phyloP scores from a whole-genome alignment of 2,888 invertebrate genomes.

The Pelosia muscerda region DNA sequence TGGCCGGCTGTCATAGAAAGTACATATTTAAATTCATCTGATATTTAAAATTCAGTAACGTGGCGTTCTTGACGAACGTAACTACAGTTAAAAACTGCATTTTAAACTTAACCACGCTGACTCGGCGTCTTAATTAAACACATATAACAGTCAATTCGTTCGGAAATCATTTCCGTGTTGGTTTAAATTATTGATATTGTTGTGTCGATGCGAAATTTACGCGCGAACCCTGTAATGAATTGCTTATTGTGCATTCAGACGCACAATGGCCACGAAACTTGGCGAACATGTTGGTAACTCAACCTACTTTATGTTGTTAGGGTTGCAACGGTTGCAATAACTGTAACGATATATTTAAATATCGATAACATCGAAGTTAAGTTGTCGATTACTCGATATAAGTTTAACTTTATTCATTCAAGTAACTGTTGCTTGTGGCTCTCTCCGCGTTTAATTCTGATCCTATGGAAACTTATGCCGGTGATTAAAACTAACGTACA shows the following conservation, averaged over 20 bases:
- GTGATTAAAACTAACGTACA: too few species aligned
- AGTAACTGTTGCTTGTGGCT: too few species aligned
- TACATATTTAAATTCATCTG: too few species aligned
- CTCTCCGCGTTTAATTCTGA: too few species aligned
- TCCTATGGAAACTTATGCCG: too few species aligned
- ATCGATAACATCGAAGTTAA: neutral
- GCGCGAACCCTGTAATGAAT: constrained; percentile 59
- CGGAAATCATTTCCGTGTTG: constrained; percentile 28
- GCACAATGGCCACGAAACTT: constrained; percentile 23
- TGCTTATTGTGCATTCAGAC: constrained; percentile 63
- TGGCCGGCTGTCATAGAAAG: too few species aligned
- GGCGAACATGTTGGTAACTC: constrained; percentile 13
- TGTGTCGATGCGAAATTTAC: constrained; percentile 55
- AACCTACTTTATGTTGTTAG: neutral
- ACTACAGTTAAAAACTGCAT: neutral
- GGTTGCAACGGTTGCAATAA: neutral
- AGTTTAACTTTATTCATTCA: neutral
- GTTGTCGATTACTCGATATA: too few species aligned
- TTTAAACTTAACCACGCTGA: neutral
- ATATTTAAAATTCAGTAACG: too few species aligned
- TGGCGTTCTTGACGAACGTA: too few species aligned
- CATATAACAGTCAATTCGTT: constrained; percentile 10
- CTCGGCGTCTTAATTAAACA: constrained; percentile 10
- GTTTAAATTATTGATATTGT: constrained; percentile 46
- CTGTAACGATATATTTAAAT: neutral